Base-by-base conservation (phyloP, 2,888 invertebrate species). In the Apamea monoglypha region DNA sequence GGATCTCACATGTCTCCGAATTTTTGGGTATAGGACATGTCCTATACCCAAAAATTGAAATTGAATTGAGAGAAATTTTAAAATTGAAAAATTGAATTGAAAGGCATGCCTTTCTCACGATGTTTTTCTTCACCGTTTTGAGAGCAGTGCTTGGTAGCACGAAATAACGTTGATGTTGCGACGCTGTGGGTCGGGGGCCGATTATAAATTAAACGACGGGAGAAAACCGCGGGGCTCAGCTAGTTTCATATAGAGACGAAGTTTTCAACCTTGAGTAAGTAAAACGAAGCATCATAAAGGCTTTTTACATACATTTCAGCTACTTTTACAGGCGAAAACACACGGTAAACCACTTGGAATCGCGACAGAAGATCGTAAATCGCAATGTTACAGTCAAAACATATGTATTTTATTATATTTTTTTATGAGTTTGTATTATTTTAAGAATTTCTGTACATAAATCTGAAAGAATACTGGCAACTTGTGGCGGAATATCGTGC, bases 291-390 rank as follows among this genome's bases (percentile, higher is more conserved):
- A 36, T 44, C 12, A 61, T 81, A 63, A 81, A 84, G 29, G 14
- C 1, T 66, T 47, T 44, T 1, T 59, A 21, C 25, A 71, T 61
- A 67, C n/a, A 61, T 84, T 84, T 80, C 66, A 53, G 61, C 40
- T 25, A 67, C 29, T 80, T 85, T 66, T 72, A 56, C 61, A 40
- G 29, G 44, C 72, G 18, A 59, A 59, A 29, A 59, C 69, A 70
- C 6, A 61, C 66, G 36, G 29, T 80, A 71, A 53, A 71, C 64
- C 64, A 61, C 32, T 80, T 59, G 50, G n/a, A 80, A 67, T 50
- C n/a, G 44, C 36, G 25, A 36, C 71, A 84, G 80, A 71, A 72
- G 67, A 61, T 82, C 85, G 81, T 82, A 82, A 82, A 84, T 84
- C 29, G 66, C 61, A 21, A 82, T 71, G 59, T 61, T 69, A 70